Evolutionary conservation across 2,888 invertebrate species (phyloP).

Genomic region (Platycheirus rosarum): DNA sequence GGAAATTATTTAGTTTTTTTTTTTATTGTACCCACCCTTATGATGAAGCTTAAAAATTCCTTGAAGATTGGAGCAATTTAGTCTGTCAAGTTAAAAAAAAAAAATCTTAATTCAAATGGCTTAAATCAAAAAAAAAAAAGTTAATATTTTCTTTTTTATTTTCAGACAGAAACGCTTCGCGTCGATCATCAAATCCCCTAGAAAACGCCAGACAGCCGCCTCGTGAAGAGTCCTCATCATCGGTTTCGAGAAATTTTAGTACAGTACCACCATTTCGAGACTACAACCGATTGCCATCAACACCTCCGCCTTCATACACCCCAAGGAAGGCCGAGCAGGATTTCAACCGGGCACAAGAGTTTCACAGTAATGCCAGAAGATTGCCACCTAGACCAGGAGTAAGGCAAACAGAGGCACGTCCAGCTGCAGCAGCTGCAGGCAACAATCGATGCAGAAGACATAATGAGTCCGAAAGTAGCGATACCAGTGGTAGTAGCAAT

Average conservation of each 20-base stretch:
- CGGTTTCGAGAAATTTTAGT: slow-evolving; percentile 52
- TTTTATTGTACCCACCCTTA: not conserved
- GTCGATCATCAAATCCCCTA: slow-evolving; percentile 60
- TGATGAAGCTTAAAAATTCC: slow-evolving; percentile 23
- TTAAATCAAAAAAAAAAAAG: slow-evolving; percentile 45
- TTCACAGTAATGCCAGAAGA: slow-evolving; percentile 43
- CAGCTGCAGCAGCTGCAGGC: slow-evolving; percentile 38
- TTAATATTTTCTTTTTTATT: slow-evolving; percentile 58
- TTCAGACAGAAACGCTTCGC: slow-evolving; percentile 63
- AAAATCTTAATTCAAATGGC: not conserved
- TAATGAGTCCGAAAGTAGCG: slow-evolving; percentile 68
- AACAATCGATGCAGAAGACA: slow-evolving; percentile 57
- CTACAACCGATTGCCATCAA: slow-evolving; percentile 77
- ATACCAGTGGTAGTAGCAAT: slow-evolving; percentile 55
- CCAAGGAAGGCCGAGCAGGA: slow-evolving; percentile 66
- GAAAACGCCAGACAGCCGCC: slow-evolving; percentile 63
- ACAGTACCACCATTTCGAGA: slow-evolving; percentile 75
- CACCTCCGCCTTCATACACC: slow-evolving; percentile 81
- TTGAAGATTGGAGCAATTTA: slow-evolving; percentile 52
- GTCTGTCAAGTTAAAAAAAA: not conserved
- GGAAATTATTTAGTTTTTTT: slow-evolving; percentile 26
- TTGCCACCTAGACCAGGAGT: slow-evolving; percentile 41
- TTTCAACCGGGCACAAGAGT: slow-evolving; percentile 32
- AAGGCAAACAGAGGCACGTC: slow-evolving; percentile 13
- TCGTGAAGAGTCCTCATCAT: slow-evolving; percentile 3